Conservation (phyloP, 2,888 invertebrate species). For the Phengaris arion region DNA sequence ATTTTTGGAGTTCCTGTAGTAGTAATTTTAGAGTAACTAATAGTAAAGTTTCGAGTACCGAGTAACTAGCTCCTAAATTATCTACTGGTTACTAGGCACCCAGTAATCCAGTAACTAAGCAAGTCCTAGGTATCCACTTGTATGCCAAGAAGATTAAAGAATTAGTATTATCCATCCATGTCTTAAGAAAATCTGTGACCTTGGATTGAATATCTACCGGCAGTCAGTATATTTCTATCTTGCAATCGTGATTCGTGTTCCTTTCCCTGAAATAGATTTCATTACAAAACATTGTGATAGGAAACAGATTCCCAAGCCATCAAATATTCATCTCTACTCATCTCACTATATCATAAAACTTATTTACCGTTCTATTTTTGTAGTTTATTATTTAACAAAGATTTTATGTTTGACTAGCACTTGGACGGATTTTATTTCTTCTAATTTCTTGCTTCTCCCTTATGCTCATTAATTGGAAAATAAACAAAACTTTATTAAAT, state of each 20-base stretch:
- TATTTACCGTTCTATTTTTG: slow-evolving; percentile 2
- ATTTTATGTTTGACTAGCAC: background rate
- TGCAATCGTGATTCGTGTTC: slow-evolving; percentile 10
- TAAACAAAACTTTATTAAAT: no score
- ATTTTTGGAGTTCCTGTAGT: background rate
- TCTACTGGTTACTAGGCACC: no score
- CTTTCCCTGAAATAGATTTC: slow-evolving; percentile 18
- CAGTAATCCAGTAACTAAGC: no score
- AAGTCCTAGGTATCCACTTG: no score
- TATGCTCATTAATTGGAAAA: no score
- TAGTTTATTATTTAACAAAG: background rate
- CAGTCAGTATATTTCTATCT: background rate
- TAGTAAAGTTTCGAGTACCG: background rate
- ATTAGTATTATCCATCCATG: no score
- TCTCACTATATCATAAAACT: slow-evolving; percentile 18
- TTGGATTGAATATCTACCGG: background rate
- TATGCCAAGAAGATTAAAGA: no score
- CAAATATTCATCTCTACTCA: slow-evolving; percentile 13
- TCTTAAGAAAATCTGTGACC: background rate
- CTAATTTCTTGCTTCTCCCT: no score
- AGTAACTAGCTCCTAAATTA: background rate
- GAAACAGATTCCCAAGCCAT: slow-evolving; percentile 20
- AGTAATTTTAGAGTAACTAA: background rate
- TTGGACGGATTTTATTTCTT: no score
- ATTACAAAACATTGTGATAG: slow-evolving; percentile 20